These are phyloP conservation scores for Ptilodon capucinus DNA, from an alignment of 2,888 invertebrate species.

Conservation along the genomic window DNA sequence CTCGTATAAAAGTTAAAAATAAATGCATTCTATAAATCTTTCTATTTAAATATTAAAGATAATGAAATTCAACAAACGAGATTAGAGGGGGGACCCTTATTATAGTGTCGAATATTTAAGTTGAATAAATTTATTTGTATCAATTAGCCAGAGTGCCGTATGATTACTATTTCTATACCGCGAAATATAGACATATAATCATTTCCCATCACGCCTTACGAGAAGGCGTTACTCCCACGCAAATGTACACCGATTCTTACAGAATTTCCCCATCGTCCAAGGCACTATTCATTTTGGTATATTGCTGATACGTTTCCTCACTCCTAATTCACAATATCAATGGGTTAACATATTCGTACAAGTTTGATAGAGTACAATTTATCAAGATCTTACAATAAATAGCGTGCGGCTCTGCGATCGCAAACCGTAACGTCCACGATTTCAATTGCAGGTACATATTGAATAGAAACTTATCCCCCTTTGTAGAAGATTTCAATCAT, in stretches of 20 bases:
- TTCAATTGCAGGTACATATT: neutral
- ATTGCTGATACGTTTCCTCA: constrained; percentile 81
- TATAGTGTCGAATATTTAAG: constrained; percentile 56
- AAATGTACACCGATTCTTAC: constrained; percentile 61
- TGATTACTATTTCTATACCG: constrained; percentile 83
- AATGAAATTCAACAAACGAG: constrained; percentile 76
- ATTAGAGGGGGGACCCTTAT: constrained; percentile 50
- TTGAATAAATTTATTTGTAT: constrained; percentile 61
- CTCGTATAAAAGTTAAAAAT: constrained; percentile 78
- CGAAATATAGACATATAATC: constrained; percentile 82
- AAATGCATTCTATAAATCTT: constrained; percentile 79
- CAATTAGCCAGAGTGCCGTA: constrained; percentile 73
- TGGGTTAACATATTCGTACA: constrained; percentile 65
- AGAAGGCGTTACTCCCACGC: constrained; percentile 51
- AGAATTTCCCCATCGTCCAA: constrained; percentile 69
- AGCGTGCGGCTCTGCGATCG: constrained; percentile 42
- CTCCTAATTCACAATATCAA: constrained; percentile 77
- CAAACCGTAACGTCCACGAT: constrained; percentile 2
- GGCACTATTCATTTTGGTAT: constrained; percentile 82
- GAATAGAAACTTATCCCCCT: constrained; percentile 19
- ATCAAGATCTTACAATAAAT: constrained; percentile 57
- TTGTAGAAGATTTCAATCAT: too few relatives aligned
- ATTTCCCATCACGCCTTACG: constrained; percentile 50
- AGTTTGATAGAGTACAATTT: constrained; percentile 69
- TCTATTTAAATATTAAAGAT: constrained; percentile 72